A percentile compares a stretch with the other conserved stretches of the same genome.
phyloP scores from a whole-genome alignment of 2,888 invertebrate species.

The Sepioteuthis lessoniana region DNA sequence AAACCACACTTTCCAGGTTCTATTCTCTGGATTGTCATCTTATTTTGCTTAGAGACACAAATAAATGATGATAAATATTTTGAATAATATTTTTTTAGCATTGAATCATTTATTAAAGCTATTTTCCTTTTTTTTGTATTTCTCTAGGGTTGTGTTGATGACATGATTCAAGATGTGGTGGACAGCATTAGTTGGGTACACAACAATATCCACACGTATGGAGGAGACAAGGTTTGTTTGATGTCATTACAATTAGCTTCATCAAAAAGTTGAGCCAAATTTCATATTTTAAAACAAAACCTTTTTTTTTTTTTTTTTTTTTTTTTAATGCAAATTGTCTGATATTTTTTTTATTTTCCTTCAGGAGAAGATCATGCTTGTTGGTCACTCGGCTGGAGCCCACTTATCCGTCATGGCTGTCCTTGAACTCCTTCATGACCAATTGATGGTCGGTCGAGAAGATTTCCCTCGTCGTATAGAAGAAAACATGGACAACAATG shows the following conservation, averaged over 20 bases:
- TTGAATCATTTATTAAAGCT: neutral
- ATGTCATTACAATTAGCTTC: slow-evolving; percentile 36
- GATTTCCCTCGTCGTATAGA: slow-evolving; percentile 17
- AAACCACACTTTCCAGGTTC: too few relatives aligned
- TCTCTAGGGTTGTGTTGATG: slow-evolving; percentile 73
- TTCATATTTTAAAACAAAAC: too few relatives aligned
- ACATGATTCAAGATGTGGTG: slow-evolving; percentile 73
- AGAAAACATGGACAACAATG: neutral
- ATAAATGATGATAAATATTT: neutral
- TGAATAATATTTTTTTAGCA: neutral
- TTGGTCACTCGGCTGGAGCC: slow-evolving; percentile 73
- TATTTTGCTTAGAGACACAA: too few relatives aligned
- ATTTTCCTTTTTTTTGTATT: neutral
- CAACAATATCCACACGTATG: slow-evolving; percentile 65
- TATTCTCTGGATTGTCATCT: too few relatives aligned
- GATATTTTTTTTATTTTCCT: slow-evolving; percentile 46
- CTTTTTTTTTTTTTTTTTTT: neutral
- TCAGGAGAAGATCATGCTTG: slow-evolving; percentile 67
- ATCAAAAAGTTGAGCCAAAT: neutral
- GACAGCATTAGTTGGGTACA: slow-evolving; percentile 71
- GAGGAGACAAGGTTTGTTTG: slow-evolving; percentile 68
- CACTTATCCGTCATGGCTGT: slow-evolving; percentile 71
- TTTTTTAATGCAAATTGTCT: neutral
- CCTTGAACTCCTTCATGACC: slow-evolving; percentile 67
- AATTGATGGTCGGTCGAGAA: slow-evolving; percentile 53